These are phyloP conservation scores for Excalfactoria chinensis DNA, from an alignment of 2,113 vertebrate species.

Conservation along the genomic window DNA sequence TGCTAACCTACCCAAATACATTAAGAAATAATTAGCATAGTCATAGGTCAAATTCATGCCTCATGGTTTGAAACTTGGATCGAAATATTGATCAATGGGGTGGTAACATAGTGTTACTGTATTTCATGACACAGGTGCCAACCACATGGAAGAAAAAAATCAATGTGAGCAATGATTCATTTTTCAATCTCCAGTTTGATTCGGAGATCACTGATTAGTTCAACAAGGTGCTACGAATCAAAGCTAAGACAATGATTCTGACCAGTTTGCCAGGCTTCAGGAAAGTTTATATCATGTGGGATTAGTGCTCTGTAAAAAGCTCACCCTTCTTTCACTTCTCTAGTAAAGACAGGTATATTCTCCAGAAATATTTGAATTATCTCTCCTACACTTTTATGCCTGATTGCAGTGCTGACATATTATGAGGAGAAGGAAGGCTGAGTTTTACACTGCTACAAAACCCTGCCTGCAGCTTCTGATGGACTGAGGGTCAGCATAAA, in stretches of 20 bases:
- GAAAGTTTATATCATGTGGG: background rate
- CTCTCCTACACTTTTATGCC: background rate
- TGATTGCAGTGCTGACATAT: background rate
- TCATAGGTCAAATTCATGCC: constrained; percentile 3
- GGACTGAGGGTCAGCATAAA: background rate
- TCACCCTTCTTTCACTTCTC: background rate
- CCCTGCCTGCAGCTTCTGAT: background rate
- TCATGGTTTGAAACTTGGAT: background rate
- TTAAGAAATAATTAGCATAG: constrained; percentile 8
- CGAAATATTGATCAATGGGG: constrained; percentile 42
- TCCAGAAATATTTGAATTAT: background rate
- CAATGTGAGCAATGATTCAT: constrained; percentile 31
- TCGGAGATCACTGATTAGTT: constrained; percentile 58
- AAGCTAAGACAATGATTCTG: constrained; percentile 26
- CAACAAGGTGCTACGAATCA: constrained; percentile 45
- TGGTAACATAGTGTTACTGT: background rate
- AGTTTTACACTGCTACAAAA: background rate
- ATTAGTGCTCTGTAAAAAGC: background rate
- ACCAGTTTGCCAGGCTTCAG: constrained; percentile 48
- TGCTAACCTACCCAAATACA: background rate
- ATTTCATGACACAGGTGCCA: background rate
- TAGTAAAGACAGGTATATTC: background rate
- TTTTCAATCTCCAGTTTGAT: constrained; percentile 53
- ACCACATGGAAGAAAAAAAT: background rate
- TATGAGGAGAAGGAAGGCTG: background rate